Evolutionary conservation across 2,797 vertebrate species (phyloP).

Genomic region (Taeniopygia guttata): DNA sequence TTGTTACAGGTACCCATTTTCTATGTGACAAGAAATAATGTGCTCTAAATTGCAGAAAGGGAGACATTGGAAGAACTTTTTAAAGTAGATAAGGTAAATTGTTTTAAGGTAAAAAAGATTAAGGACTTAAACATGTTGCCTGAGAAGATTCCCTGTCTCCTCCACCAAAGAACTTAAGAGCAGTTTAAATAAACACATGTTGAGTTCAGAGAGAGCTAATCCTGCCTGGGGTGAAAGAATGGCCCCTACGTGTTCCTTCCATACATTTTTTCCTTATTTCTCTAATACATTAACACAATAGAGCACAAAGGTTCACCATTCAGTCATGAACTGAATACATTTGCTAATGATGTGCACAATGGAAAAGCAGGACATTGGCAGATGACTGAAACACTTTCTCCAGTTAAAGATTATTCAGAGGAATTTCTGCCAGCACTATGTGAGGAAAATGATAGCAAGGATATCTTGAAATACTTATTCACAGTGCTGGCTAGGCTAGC

Average conservation of each 20-base stretch:
- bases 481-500: not conserved
- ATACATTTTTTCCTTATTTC: not conserved
- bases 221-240: not conserved
- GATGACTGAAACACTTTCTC: not conserved
- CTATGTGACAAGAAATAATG: not conserved
- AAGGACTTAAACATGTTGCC: not conserved
- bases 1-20: not conserved
- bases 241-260: not conserved
- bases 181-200: not conserved
- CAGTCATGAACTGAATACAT: not conserved
- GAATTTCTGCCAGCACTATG: not conserved
- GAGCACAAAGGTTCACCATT: not conserved
- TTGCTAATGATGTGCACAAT: not conserved
- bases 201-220: not conserved
- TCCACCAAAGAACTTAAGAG: not conserved
- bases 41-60: not conserved
- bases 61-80: not conserved
- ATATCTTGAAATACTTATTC: not conserved
- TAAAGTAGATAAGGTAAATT: not conserved
- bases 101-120: not conserved
- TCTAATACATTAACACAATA: not conserved
- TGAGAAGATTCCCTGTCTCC: not conserved
- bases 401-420: not conserved
- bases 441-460: not conserved
- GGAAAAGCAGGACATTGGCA: not conserved